Conservation (phyloP, 2,113 vertebrate genomes). For the Oryzias melastigma region DNA sequence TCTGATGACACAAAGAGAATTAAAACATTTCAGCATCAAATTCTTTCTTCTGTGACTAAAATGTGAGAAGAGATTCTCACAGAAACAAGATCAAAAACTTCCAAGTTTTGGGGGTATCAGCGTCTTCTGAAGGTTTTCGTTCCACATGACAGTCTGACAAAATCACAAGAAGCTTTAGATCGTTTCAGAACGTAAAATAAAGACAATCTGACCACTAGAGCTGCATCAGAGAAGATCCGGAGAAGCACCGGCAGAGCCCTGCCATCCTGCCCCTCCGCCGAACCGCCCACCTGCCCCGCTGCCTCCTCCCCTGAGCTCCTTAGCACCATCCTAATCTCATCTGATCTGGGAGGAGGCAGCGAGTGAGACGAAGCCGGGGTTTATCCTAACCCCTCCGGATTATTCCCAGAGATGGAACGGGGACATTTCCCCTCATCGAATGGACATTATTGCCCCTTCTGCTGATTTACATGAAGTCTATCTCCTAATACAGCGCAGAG, state of each 20-base stretch:
- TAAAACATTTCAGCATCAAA: too few species aligned
- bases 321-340: conserved; percentile 66
- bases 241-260: background rate
- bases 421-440: conserved; percentile 15
- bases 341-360: conserved; percentile 66
- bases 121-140: too few species aligned
- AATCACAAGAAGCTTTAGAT: too few species aligned
- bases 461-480: conserved; percentile 18
- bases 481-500: conserved; percentile 15
- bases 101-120: too few species aligned
- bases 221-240: too few species aligned
- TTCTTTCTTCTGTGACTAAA: too few species aligned
- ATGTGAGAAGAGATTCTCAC: too few species aligned
- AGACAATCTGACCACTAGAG: too few species aligned
- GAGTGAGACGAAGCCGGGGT: conserved; percentile 53
- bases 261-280: conserved; percentile 15
- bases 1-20: too few species aligned
- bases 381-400: conserved; percentile 64
- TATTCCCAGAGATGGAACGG: conserved; percentile 42
- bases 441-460: conserved; percentile 13
- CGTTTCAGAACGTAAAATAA: too few species aligned
- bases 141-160: too few species aligned
- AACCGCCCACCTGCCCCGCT: conserved; percentile 41
- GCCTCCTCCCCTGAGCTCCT: conserved; percentile 49
- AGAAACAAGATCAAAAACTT: too few species aligned